Percentiles rank a stretch among this genome's conserved stretches.
Conservation (phyloP, 2,797 vertebrate genomes). For the Buceros bicornis region DNA sequence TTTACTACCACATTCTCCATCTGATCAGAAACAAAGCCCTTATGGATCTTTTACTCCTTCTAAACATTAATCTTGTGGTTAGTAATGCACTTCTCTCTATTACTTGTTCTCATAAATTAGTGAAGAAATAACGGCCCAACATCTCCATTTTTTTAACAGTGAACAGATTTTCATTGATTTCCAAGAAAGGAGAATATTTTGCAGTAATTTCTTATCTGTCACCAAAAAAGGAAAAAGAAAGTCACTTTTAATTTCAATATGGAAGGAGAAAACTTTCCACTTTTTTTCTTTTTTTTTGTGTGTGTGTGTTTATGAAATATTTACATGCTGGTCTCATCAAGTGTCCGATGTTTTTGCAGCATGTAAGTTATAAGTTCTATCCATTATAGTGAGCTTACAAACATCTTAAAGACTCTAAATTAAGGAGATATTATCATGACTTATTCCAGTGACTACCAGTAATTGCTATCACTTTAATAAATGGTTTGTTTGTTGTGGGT, state of each 20-base stretch:
- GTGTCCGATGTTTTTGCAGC: neutral
- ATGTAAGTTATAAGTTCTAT: neutral
- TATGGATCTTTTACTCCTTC: neutral
- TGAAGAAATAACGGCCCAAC: neutral
- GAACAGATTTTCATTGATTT: neutral
- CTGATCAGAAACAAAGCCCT: slow-evolving; percentile 17
- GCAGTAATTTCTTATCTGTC: neutral
- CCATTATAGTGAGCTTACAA: neutral
- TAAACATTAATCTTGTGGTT: slow-evolving; percentile 16
- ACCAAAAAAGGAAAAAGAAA: neutral
- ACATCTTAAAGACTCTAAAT: neutral
- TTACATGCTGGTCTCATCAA: neutral
- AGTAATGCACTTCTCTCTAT: neutral
- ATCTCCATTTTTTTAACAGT: neutral
- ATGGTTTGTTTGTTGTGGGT: fast-evolving
- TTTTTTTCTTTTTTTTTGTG: neutral
- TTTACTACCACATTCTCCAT: neutral
- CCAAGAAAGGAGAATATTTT: neutral
- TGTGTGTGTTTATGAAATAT: neutral
- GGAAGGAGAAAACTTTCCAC: neutral
- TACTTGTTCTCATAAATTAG: neutral
- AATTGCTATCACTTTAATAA: neutral
- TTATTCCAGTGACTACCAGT: neutral
- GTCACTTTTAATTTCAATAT: neutral
- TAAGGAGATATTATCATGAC: neutral